Base-by-base conservation (phyloP, 1,140 invertebrate species). In the Phenacoccus solenopsis region DNA sequence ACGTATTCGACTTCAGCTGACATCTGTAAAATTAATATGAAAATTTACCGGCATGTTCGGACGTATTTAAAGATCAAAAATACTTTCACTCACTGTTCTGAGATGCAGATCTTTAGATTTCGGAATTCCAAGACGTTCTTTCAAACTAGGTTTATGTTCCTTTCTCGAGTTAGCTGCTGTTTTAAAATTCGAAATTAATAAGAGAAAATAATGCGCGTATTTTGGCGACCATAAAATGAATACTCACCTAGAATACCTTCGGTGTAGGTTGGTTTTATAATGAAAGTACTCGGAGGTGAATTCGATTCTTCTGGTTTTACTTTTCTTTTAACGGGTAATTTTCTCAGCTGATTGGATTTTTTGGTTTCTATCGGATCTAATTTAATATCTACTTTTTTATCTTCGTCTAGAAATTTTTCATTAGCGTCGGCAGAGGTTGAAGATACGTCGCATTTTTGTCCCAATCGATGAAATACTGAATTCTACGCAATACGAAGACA, bases 351-450 rank as follows among this genome's bases (percentile, higher is more conserved):
- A 49, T 59, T 59, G 7, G 59, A 16, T 64, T 64, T 64, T 1
- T 7, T 24, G 4, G 59, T 27, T 10, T 64, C 59, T 3, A 24
- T 9, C 9, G 25, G 4, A 25, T 64, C 59, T 64, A 64, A 3
- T 25, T 64, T 64, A 64, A 64, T 64, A 24, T 25, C 59, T 64
- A 27, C 9, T 64, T 64, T 64, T 64, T 27, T 64, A 25, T 64
- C 59, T 16, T 64, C 59, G 10, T 25, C 59, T 64, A 64, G 13
- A 27, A 49, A 49, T n/a, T 49, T 49, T n/a, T 49, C 38, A 3
- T 20, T 16, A 5, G 59, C 5, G 25, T 64, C 59, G 1, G 20
- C 20, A 5, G 59, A 64, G 13, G 59, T 64, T 5, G 59, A 64
- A 9, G 59, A 24, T 3, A 64, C 59, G 25, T 64, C 59, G 25